These are phyloP conservation scores for Catharus ustulatus DNA, from an alignment of 2,797 vertebrate genomes.

Conservation along the genomic window DNA sequence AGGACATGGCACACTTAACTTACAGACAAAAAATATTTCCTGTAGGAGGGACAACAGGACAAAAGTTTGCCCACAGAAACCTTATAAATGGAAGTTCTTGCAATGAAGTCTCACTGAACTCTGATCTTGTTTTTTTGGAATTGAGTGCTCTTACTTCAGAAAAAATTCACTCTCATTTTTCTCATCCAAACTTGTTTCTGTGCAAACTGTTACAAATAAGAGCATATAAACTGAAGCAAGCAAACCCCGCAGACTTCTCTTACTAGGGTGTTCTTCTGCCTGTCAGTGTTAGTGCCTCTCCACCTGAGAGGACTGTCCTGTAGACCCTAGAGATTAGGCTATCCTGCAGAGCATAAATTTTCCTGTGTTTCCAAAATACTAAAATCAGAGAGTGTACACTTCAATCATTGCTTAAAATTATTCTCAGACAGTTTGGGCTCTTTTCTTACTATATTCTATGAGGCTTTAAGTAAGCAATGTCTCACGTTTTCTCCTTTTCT, in stretches of 20 bases:
- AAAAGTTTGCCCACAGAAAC: not conserved
- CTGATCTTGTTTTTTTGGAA: not conserved
- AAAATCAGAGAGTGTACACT: not conserved
- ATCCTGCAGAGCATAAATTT: not conserved
- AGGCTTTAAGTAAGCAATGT: not conserved
- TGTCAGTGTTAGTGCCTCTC: not conserved
- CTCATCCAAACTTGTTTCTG: not conserved
- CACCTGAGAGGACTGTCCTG: not conserved
- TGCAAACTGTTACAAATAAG: not conserved
- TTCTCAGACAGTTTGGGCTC: not conserved
- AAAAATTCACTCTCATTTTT: not conserved
- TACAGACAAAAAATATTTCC: not conserved
- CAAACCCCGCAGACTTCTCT: not conserved
- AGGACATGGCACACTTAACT: rapidly evolving
- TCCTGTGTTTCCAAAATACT: not conserved
- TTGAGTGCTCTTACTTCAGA: not conserved
- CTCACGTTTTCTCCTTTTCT: not conserved
- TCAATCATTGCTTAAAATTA: not conserved
- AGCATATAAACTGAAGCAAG: not conserved
- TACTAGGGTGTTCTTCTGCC: rapidly evolving
- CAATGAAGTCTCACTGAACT: not conserved
- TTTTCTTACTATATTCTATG: not conserved
- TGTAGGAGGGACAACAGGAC: not conserved
- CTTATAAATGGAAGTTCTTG: not conserved
- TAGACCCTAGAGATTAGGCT: not conserved